These are phyloP conservation scores for Fistularia commersonii DNA, from an alignment of 2,797 vertebrate genomes.

Conservation along the genomic window DNA sequence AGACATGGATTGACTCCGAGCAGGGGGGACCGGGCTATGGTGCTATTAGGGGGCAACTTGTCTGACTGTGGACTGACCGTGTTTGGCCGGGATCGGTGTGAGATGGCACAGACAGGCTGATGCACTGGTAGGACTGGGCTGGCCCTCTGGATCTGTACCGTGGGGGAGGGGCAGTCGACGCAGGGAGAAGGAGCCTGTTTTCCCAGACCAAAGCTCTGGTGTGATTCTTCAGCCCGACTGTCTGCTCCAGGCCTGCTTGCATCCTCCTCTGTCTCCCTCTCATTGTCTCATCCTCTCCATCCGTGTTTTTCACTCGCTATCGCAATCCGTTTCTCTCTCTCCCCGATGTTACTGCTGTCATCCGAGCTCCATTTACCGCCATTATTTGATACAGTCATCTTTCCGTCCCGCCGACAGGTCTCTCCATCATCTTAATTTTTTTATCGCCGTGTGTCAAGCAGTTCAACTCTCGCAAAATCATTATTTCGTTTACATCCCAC, in stretches of 20 bases:
- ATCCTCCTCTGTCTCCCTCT: constrained; percentile 40
- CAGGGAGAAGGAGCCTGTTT: constrained; percentile 70
- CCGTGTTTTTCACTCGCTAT: constrained; percentile 29
- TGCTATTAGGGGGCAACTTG: constrained; percentile 40
- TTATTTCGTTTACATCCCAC: constrained; percentile 33
- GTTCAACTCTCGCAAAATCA: constrained; percentile 3
- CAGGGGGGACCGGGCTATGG: constrained; percentile 29
- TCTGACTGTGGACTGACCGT: constrained; percentile 41
- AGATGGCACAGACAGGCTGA: constrained; percentile 49
- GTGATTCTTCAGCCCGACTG: constrained; percentile 59
- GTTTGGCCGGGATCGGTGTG: constrained; percentile 38
- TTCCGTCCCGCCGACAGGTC: constrained; percentile 24
- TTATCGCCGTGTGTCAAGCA: constrained; percentile 32
- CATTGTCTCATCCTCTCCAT: constrained; percentile 30
- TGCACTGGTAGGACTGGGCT: constrained; percentile 70
- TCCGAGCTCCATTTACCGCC: constrained; percentile 34
- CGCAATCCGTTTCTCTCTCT: constrained; percentile 43
- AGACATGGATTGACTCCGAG: constrained; percentile 57
- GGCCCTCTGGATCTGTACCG: constrained; percentile 66
- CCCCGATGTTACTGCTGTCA: constrained; percentile 49
- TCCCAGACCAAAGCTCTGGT: constrained; percentile 61
- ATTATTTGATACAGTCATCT: constrained; percentile 28
- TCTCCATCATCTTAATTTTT: constrained; percentile 39
- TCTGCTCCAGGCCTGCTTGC: constrained; percentile 58
- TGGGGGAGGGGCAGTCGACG: constrained; percentile 75